phyloP scores from a whole-genome alignment of 2,888 invertebrate genomes.

The Aromia moschata region DNA sequence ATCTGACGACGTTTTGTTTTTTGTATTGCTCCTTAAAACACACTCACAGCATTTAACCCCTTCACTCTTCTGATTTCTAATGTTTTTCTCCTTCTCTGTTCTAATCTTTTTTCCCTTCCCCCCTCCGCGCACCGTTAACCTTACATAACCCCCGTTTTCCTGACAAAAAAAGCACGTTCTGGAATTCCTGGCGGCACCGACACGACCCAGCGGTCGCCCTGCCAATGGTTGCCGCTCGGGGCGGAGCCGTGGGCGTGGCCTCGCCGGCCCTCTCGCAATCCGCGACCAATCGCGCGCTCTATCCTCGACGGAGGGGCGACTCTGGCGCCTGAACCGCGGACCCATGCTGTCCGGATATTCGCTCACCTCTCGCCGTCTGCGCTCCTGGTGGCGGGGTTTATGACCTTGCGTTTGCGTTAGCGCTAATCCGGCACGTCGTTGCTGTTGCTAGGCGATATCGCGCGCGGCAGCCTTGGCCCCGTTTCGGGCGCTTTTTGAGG shows the following conservation, averaged over 20 bases:
- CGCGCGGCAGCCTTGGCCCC: constrained; percentile 34
- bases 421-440: constrained; percentile 24
- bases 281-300: not conserved
- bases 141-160: constrained; percentile 11
- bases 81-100: no score
- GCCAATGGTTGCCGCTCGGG: constrained; percentile 4
- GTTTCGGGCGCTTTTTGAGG: constrained; percentile 29
- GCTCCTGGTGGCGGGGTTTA: constrained; percentile 36
- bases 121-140: no score
- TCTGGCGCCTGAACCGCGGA: not conserved
- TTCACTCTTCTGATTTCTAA: no score
- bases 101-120: no score
- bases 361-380: constrained; percentile 28
- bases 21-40: no score
- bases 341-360: constrained; percentile 13
- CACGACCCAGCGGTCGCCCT: not conserved
- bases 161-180: constrained; percentile 17
- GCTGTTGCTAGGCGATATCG: constrained; percentile 38
- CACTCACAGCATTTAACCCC: no score
- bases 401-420: constrained; percentile 35
- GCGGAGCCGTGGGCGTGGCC: not conserved
- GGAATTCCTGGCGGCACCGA: not conserved
- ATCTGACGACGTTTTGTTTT: no score
- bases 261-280: not conserved
- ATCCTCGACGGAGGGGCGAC: constrained; percentile 8